These are phyloP conservation scores for Apus apus DNA, from an alignment of 2,113 vertebrate species.

Conservation along the genomic window DNA sequence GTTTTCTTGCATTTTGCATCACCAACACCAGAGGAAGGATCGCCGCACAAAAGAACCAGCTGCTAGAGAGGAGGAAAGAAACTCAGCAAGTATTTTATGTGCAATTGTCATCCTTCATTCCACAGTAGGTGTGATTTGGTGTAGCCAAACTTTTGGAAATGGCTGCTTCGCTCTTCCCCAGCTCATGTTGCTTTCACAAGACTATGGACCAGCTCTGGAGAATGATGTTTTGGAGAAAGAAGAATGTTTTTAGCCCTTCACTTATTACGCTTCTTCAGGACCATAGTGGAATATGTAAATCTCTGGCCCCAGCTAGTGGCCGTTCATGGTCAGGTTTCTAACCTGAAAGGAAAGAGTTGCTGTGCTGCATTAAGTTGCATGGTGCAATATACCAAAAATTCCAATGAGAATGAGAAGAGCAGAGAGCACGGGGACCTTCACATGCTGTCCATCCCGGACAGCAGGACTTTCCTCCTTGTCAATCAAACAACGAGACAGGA, in stretches of 20 bases:
- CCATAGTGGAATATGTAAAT: background rate
- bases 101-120: background rate
- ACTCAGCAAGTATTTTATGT: background rate
- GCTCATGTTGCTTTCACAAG: background rate
- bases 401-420: background rate
- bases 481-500: background rate
- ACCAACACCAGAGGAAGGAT: background rate
- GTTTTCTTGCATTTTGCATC: background rate
- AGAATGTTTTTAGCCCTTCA: background rate
- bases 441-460: background rate
- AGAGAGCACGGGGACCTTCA: background rate
- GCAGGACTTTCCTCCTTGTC: background rate
- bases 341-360: background rate
- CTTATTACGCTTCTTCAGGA: background rate
- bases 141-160: background rate
- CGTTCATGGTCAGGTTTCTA: background rate
- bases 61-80: background rate
- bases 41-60: background rate
- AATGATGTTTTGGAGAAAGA: background rate
- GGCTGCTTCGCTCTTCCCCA: background rate
- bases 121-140: background rate
- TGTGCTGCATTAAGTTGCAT: background rate
- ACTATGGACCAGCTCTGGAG: background rate
- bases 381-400: background rate
- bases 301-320: slow-evolving; percentile 3